These are phyloP conservation scores for Protonibea diacanthus DNA, from an alignment of 2,797 vertebrate genomes.

Conservation along the genomic window DNA sequence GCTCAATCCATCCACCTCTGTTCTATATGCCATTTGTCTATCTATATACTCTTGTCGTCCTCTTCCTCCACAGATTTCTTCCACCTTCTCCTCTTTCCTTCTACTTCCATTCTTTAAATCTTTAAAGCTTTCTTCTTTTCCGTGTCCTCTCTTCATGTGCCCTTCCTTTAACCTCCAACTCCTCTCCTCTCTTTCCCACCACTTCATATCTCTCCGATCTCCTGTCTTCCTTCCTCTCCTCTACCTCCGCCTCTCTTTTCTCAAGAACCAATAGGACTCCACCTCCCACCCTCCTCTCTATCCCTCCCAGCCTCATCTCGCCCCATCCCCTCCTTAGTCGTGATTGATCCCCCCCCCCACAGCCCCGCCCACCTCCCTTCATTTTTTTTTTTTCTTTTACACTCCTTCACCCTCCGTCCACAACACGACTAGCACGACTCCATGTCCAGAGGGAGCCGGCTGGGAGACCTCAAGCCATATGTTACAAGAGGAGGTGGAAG, in stretches of 20 bases:
- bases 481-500: constrained; percentile 17
- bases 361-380: neutral
- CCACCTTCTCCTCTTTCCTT: neutral
- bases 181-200: neutral
- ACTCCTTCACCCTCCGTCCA: constrained; percentile 35
- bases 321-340: constrained; percentile 8
- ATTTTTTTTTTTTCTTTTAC: constrained; percentile 9
- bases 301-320: neutral
- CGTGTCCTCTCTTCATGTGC: neutral
- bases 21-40: neutral
- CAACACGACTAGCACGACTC: constrained; percentile 48
- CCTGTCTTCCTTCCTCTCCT: neutral
- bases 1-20: neutral
- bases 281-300: neutral
- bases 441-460: constrained; percentile 27
- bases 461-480: constrained; percentile 47
- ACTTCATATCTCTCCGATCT: neutral
- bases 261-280: neutral
- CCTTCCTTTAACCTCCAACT: neutral
- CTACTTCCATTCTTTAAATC: neutral
- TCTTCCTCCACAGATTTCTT: neutral
- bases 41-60: neutral
- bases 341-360: constrained; percentile 30
- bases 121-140: neutral
- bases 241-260: neutral